Conservation (phyloP, 1,140 invertebrate genomes). For the Drosophila prosaltans region DNA sequence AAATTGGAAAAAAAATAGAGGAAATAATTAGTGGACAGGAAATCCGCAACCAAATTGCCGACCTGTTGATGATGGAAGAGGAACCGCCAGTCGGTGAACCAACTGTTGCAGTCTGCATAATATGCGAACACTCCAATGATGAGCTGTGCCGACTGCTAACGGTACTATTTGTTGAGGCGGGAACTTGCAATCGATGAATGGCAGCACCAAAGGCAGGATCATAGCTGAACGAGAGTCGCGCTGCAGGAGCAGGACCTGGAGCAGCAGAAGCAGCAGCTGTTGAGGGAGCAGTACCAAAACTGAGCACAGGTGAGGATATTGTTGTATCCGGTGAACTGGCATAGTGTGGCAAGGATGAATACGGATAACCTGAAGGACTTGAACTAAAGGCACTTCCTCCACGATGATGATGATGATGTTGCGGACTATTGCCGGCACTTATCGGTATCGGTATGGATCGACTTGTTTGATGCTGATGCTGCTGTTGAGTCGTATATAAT, state of each 20-base stretch:
- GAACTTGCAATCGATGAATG: constrained; percentile 61
- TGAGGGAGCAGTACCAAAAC: neutral
- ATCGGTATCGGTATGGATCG: constrained; percentile 71
- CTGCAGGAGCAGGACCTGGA: neutral
- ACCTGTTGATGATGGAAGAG: constrained; percentile 1
- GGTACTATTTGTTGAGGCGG: constrained; percentile 19
- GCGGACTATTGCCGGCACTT: constrained; percentile 74
- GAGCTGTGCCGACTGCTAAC: constrained; percentile 28
- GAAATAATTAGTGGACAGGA: neutral
- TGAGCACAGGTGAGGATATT: constrained; percentile 15
- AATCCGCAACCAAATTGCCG: constrained; percentile 10
- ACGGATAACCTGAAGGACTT: constrained; percentile 64
- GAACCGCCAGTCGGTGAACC: constrained; percentile 4
- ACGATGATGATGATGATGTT: constrained; percentile 36
- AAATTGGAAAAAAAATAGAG: neutral
- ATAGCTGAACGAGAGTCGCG: constrained; percentile 60
- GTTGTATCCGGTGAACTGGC: constrained; percentile 67
- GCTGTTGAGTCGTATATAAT: constrained; percentile 39
- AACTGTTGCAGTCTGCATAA: constrained; percentile 26
- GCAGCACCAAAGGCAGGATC: constrained; percentile 61
- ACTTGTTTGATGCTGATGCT: constrained; percentile 11
- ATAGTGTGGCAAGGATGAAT: constrained; percentile 65
- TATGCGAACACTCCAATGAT: constrained; percentile 64
- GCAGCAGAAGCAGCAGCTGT: neutral
- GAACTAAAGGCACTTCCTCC: constrained; percentile 56